A percentile compares a stretch with the other conserved stretches of the same genome.
Conservation (phyloP, 2,113 vertebrate species). For the Alexandromys fortis region DNA sequence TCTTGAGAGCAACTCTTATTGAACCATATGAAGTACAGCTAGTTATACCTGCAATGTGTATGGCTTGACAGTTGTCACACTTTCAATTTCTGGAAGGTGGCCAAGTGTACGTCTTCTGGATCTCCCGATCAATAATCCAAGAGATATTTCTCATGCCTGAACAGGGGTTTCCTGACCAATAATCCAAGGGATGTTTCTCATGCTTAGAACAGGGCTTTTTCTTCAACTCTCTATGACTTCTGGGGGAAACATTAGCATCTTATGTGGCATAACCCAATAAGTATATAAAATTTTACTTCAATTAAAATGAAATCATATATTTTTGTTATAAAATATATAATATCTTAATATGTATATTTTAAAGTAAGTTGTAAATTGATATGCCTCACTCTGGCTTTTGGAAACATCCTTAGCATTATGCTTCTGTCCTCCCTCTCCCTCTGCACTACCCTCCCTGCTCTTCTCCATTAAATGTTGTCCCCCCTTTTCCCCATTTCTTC, state of each 20-base stretch:
- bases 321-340: background rate
- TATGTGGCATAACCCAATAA: background rate
- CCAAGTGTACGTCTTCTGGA: background rate
- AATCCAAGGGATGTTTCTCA: too few relatives aligned
- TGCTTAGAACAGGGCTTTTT: background rate
- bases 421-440: background rate
- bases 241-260: background rate
- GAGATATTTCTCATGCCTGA: too few relatives aligned
- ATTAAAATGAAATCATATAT: background rate
- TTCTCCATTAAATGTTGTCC: background rate
- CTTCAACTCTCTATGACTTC: background rate
- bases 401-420: background rate
- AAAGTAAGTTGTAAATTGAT: background rate
- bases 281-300: background rate
- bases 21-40: background rate
- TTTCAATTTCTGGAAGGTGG: too few relatives aligned
- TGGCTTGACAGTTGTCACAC: background rate
- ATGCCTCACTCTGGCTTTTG: background rate
- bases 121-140: background rate
- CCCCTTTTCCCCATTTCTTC: background rate
- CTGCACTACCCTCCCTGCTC: background rate
- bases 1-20: background rate
- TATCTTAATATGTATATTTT: background rate
- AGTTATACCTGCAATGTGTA: background rate
- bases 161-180: too few relatives aligned